Evolutionary conservation across 2,797 vertebrate species (phyloP), one percentile per base, ranked within the genome.

Genomic region (Helarctos malayanus): DNA sequence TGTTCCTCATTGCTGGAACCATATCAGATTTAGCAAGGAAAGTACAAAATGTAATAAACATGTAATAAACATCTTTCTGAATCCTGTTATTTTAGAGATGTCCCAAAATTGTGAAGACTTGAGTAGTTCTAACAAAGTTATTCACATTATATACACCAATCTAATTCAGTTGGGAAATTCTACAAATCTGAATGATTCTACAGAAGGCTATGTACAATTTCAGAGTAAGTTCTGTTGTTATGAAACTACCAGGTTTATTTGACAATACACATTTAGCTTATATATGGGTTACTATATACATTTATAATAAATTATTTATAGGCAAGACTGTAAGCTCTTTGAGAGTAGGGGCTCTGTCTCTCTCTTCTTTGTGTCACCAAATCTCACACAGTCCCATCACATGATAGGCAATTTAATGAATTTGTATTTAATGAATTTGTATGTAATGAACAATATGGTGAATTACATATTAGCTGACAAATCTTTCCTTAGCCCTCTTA

Each of bases 1-100:
- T 97, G 96, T 91, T 96, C 94, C 82, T 97, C 96, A 63, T 91
- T 88, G 85, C 92, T 96, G 82, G 73, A 82, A 41, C 41, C 23
- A 0, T 83, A 94, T 97, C 94, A 76, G 92, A 89, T 97, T 94
- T 91, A 95, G 88, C 84, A 80, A 82, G 82, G 78, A 91, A 96
- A 96, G 97, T 73, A 97, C 94, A 97, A 71, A 97, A 80, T 97
- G 94, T 97, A 96, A 96, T 76, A 88, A 89, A 57, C 78, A 57
- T 14, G 45, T 88, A 92, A 95, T 76, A 96, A 95, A 96, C 92
- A 95, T 91, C 79, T 89, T 91, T 89, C 82, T 45, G 52, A 95
- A 93, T 79, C 57, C 47, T 95, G 71, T 91, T 94, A 88, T 88
- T 95, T 91, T 69, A 86, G 89, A 91, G 75, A 61, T 13, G 78